Evolutionary conservation across 2,797 vertebrate genomes (phyloP), one percentile per base, ranked within the genome.

Genomic region (Austrolebias charrua): DNA sequence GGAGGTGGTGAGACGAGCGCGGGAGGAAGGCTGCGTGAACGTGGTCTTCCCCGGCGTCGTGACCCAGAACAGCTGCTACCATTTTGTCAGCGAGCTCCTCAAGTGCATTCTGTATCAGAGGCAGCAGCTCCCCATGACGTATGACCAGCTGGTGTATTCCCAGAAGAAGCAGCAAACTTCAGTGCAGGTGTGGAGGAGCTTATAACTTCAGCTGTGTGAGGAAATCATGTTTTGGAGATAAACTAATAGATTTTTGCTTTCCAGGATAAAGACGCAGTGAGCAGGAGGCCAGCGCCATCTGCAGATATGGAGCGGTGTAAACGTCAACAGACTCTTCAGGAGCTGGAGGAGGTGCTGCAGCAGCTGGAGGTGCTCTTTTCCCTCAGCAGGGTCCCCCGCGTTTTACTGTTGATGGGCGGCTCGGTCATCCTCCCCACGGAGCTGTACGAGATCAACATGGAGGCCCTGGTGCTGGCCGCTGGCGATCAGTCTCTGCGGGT

Each of bases 121-220:
- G 51, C 95, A 98, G 71, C 98, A 99, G 71, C 92, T 99, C 2
- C 98, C 97, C 45, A 93, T 98, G 89, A 96, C 95, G 0, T 99
- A 97, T 9, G 95, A 98, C 65, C 95, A 98, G 76, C 92, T 99
- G 29, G 86, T 93, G 10, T 91, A 84, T 70, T 95, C 94, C 58
- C 95, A 91, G 80, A 91, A 89, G 60, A 93, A 85, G 73, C 79
- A 85, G 31, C 83, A 90, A 50, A 62, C 79, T 0, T 72, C 80
- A 7, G n/a, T 71, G 48, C 86, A 86, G 90, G 92, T 93, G 44
- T 86, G 55, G 33, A 3, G 14, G 15, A 19, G 14, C 47, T 47
- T 5, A 9, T 2, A 11, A 49, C 12, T 40, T 45, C 46, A 62
- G 15, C 24, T 19, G 40, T 24, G 55, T 3, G 2, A 50, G 7